Evolutionary conservation across 2,888 invertebrate genomes (phyloP).

Genomic region (Oxyscelio sp.): DNA sequence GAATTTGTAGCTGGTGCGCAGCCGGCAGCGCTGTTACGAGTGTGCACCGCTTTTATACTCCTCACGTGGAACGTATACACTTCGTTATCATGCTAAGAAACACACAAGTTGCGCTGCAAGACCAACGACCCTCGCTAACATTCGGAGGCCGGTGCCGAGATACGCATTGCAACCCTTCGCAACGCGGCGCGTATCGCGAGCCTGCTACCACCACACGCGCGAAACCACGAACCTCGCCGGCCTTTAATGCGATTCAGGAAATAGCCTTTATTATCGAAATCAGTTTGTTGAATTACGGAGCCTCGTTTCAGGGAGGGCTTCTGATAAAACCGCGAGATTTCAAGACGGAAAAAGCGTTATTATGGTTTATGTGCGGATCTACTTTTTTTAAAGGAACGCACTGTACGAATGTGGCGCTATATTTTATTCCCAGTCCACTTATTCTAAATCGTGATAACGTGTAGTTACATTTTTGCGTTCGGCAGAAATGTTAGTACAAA

Average conservation of each 20-base stretch:
- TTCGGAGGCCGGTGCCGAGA: slow-evolving; percentile 50
- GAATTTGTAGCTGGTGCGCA: slow-evolving; percentile 18
- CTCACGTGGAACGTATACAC: slow-evolving; percentile 54
- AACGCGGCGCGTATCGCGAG: slow-evolving; percentile 20
- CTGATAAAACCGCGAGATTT: no score
- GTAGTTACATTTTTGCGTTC: no score
- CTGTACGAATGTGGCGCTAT: no score
- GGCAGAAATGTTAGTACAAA: no score
- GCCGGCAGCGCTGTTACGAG: slow-evolving; percentile 28
- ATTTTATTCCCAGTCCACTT: no score
- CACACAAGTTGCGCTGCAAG: slow-evolving; percentile 48
- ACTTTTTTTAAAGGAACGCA: no score
- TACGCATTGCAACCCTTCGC: slow-evolving; percentile 46
- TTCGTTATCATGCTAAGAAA: slow-evolving; percentile 65
- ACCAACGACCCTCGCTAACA: slow-evolving; percentile 64
- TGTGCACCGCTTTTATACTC: slow-evolving; percentile 52
- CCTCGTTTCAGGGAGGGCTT: no score
- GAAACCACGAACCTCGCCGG: slow-evolving; percentile 15
- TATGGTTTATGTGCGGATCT: no score
- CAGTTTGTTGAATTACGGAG: no score
- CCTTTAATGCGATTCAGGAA: slow-evolving; percentile 13
- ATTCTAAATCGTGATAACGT: no score
- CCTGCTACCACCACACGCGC: slow-evolving; percentile 4
- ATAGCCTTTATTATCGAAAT: slow-evolving; percentile 11
- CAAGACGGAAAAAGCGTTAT: no score